phyloP scores from a whole-genome alignment of 2,113 vertebrate species.

The Pionites leucogaster region DNA sequence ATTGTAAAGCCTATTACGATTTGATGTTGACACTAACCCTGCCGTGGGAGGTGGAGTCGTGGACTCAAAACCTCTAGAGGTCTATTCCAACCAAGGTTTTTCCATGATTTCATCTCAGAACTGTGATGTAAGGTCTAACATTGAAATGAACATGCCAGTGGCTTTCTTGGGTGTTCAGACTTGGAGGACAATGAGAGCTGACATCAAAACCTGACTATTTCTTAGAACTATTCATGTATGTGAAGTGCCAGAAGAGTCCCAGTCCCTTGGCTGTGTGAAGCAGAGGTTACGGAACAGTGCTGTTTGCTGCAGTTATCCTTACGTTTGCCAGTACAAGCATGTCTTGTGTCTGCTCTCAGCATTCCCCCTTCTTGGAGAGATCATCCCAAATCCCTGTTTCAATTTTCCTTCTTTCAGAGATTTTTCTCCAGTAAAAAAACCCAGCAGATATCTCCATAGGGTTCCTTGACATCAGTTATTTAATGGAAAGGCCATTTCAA shows the following conservation, averaged over 20 bases:
- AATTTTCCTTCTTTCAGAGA: not conserved
- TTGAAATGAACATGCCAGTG: not conserved
- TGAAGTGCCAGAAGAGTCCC: not conserved
- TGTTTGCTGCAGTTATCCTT: not conserved
- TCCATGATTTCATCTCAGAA: not conserved
- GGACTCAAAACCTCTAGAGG: not conserved
- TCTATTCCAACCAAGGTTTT: not conserved
- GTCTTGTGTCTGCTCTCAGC: not conserved
- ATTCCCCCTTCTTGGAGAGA: not conserved
- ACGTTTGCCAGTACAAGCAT: not conserved
- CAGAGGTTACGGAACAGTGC: not conserved
- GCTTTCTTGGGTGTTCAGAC: not conserved
- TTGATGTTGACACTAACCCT: not conserved
- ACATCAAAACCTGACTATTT: not conserved
- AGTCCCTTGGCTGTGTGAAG: not conserved
- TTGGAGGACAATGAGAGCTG: not conserved
- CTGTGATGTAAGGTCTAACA: not conserved
- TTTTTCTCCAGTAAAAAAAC: not conserved
- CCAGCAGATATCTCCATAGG: rapidly evolving
- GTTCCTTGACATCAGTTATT: not conserved
- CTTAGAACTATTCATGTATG: not conserved
- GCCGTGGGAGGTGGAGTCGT: not conserved
- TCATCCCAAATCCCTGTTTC: not conserved
- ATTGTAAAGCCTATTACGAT: not conserved
- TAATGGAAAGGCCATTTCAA: not conserved